Evolutionary conservation across 2,797 vertebrate genomes (phyloP).

Genomic region (Tarsius wallacei): DNA sequence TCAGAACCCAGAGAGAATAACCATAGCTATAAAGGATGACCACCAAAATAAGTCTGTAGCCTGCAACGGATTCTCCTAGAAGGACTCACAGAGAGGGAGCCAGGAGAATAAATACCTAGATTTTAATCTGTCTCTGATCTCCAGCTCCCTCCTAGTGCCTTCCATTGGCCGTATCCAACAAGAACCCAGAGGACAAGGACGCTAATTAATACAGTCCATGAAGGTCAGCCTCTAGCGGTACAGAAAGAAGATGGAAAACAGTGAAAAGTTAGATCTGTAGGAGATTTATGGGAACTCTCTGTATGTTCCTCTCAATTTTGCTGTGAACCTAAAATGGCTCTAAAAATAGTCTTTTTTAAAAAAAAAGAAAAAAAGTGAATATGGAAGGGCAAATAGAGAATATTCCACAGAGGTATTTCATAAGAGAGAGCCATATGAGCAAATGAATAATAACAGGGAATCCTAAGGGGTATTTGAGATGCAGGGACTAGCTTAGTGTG

Average conservation of each 20-base stretch:
- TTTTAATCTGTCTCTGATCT: conserved; percentile 23
- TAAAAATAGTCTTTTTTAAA: conserved; percentile 43
- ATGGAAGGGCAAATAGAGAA: not conserved
- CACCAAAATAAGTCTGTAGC: not conserved
- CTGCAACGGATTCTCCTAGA: not conserved
- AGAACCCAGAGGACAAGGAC: conserved; percentile 10
- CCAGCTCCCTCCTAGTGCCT: not conserved
- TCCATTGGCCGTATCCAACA: not conserved
- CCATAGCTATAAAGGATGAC: not conserved
- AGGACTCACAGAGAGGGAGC: not conserved
- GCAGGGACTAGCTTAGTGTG: not conserved
- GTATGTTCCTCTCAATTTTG: conserved; percentile 8
- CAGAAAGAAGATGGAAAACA: not conserved
- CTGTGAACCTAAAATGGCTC: conserved; percentile 30
- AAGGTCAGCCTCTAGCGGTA: not conserved
- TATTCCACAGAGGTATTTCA: not conserved
- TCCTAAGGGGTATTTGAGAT: not conserved
- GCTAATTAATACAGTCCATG: not conserved
- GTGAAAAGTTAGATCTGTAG: not conserved
- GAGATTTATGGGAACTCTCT: not conserved
- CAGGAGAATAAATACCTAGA: conserved; percentile 36
- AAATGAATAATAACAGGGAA: conserved; percentile 32
- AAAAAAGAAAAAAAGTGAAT: not conserved
- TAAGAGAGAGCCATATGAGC: not conserved
- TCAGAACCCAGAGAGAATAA: conserved; percentile 12